Conservation (phyloP, 2,888 invertebrate genomes). For the Didymodactylos carnosus region DNA sequence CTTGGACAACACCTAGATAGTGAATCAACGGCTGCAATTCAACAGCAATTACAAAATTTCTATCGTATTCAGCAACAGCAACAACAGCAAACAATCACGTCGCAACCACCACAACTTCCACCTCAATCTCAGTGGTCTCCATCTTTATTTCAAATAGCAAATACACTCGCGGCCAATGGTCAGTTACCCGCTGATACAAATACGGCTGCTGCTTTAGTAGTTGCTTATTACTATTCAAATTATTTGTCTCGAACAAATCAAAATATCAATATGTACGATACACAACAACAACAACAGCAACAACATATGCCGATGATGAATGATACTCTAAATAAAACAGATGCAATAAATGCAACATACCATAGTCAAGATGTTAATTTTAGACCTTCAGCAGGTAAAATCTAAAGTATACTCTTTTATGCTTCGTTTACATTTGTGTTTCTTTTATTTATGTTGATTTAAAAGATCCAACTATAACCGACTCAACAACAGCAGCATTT, state of each 20-base stretch:
- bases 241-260: neutral
- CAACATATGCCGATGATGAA: no score
- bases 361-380: no score
- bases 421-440: no score
- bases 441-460: no score
- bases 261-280: no score
- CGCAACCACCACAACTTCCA: neutral
- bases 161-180: neutral
- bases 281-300: neutral
- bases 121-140: neutral
- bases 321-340: no score
- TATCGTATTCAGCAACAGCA: neutral
- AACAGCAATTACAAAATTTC: neutral
- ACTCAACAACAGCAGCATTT: no score
- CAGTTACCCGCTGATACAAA: neutral
- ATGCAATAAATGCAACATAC: no score
- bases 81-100: neutral
- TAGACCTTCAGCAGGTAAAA: no score
- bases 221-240: neutral
- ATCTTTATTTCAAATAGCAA: neutral
- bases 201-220: neutral
- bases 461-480: no score
- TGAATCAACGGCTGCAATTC: neutral
- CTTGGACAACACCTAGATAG: neutral
- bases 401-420: no score